Evolutionary conservation across 2,888 invertebrate species (phyloP).

Genomic region (Oegoconia quadripuncta): DNA sequence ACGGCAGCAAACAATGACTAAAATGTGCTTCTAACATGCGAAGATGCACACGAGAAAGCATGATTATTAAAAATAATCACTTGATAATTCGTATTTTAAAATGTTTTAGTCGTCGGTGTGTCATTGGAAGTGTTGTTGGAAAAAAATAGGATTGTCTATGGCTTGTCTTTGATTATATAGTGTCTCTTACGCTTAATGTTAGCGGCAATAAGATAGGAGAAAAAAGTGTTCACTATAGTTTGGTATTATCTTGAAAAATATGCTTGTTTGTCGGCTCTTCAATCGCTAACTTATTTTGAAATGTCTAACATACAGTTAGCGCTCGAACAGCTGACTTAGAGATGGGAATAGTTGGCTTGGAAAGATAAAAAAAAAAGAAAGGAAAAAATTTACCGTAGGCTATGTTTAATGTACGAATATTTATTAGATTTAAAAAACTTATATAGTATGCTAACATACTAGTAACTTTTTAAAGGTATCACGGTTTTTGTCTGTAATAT

Average conservation of each 20-base stretch:
- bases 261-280: slow-evolving; percentile 3
- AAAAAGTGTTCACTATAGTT: slow-evolving; percentile 51
- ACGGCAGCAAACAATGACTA: slow-evolving; percentile 28
- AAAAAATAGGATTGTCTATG: slow-evolving; percentile 37
- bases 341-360: slow-evolving; percentile 20
- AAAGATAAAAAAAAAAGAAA: slow-evolving; percentile 9
- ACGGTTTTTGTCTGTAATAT: slow-evolving; percentile 17
- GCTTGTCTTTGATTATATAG: slow-evolving; percentile 44
- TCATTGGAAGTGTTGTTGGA: slow-evolving; percentile 34
- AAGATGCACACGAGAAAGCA: slow-evolving; percentile 3
- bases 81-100: slow-evolving; percentile 30
- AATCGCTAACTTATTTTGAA: background rate
- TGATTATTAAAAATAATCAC: slow-evolving; percentile 26
- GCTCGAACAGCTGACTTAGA: background rate
- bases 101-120: slow-evolving; percentile 49
- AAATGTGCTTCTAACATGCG: slow-evolving; percentile 30
- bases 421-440: slow-evolving; percentile 39
- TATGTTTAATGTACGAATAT: slow-evolving; percentile 32
- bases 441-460: slow-evolving; percentile 20
- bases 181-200: slow-evolving; percentile 49
- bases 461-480: slow-evolving; percentile 16
- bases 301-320: background rate
- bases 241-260: slow-evolving; percentile 18
- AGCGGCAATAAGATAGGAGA: slow-evolving; percentile 48
- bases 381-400: slow-evolving; percentile 21